Base-by-base conservation (phyloP, 2,888 invertebrate genomes). In the Strigamia transsilvanica region DNA sequence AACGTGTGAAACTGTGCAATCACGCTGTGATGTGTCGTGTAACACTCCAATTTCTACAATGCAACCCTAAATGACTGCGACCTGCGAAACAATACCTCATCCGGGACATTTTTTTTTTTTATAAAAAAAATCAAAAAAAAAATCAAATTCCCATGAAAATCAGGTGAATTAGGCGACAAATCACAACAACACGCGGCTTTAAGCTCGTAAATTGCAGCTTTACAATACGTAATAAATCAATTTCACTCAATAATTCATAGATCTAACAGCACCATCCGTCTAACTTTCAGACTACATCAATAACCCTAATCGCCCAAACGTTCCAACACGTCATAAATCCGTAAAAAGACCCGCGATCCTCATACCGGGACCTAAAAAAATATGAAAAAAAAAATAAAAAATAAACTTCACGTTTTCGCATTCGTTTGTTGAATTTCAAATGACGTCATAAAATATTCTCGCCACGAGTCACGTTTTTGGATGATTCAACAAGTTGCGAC, bases 221-320 rank as follows among this genome's bases (percentile, higher is more conserved):
- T 73, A 73, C 73, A 73, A 73, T 73, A 73, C 73, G 3, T 32
- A 32, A 73, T 73, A 32, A 73, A 73, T 73, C 73, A 73, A 73
- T 73, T 73, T 73, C 32, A 32, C 73, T 73, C 73, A 73, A 73
- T 73, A 73, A 73, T 73, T 73, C 73, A 73, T 73, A 27, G 27
- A 73, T 73, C 73, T 27, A 73, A 73, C 73, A 32, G 73, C 73
- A 27, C 27, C 32, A 27, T 73, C 73, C 73, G 27, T 73, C 73
- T 73, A 13, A 66, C 66, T 73, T 27, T 73, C n/a, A 73, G 73
- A 73, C 73, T 73, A 73, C 73, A 73, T 73, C 73, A 73, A 73
- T 73, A 73, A 73, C 73, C 10, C 27, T 73, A 73, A 73, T 73
- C 73, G 73, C 73, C 27, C 27, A 5, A 73, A 73, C 32, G 73